These are phyloP conservation scores for Diabrotica virgifera DNA, from an alignment of 1,140 invertebrate genomes.

Conservation along the genomic window DNA sequence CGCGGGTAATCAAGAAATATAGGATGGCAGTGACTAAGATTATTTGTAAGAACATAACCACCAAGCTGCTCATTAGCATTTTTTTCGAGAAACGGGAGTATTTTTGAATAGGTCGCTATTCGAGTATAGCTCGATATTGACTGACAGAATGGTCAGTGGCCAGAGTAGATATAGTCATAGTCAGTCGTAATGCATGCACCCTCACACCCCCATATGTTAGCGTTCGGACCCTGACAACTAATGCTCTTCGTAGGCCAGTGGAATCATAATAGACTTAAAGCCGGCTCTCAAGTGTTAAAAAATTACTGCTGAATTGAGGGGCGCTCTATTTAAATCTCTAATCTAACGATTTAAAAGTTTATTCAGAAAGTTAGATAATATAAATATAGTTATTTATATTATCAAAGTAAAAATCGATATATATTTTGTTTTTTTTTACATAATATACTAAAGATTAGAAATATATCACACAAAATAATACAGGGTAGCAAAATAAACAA, in stretches of 20 bases:
- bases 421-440: too few species aligned
- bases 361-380: too few species aligned
- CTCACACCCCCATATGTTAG: constrained; percentile 28
- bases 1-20: constrained; percentile 38
- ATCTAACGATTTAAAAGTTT: too few species aligned
- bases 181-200: constrained; percentile 46
- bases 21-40: constrained; percentile 33
- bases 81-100: constrained; percentile 26
- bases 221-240: constrained; percentile 10
- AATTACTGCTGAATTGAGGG: too few species aligned
- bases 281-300: too few species aligned
- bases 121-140: constrained; percentile 27
- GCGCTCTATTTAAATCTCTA: too few species aligned
- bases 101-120: constrained; percentile 10
- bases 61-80: constrained; percentile 29
- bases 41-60: constrained; percentile 32
- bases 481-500: too few species aligned
- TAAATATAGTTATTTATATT: too few species aligned
- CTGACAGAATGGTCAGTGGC: constrained; percentile 44
- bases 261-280: background rate
- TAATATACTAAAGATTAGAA: too few species aligned
- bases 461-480: too few species aligned
- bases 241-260: constrained; percentile 4
- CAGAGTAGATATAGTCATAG: constrained; percentile 34
- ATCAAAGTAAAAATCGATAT: too few species aligned